phyloP scores from a whole-genome alignment of 53 echinoderm and acorn worm species.

The Holothuria leucospilota region DNA sequence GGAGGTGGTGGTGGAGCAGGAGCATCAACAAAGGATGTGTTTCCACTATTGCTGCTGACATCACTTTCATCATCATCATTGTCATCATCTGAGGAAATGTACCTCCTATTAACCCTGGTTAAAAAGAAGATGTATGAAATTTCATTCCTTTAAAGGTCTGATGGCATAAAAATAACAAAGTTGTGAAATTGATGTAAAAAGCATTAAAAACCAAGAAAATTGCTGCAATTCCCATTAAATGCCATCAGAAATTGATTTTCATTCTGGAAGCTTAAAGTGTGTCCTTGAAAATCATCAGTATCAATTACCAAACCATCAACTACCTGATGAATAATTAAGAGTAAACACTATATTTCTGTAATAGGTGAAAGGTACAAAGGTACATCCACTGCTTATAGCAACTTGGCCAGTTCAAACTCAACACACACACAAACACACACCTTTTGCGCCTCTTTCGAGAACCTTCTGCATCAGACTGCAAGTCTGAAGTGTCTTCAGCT shows the following conservation, averaged over 20 bases:
- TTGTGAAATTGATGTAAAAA: neutral
- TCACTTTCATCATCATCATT: neutral
- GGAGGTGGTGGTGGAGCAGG: constrained; percentile 1
- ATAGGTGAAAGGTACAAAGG: neutral
- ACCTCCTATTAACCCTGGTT: constrained; percentile 1
- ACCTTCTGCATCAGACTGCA: constrained; percentile 24
- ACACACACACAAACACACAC: neutral
- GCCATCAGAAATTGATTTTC: too few relatives aligned
- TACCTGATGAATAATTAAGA: too few relatives aligned
- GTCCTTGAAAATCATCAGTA: too few relatives aligned
- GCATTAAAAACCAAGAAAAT: too few relatives aligned
- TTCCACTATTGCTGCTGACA: neutral
- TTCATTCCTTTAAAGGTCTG: constrained; percentile 10
- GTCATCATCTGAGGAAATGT: neutral
- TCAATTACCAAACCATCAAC: too few relatives aligned
- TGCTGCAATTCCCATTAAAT: constrained; percentile 1
- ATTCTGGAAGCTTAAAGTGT: too few relatives aligned
- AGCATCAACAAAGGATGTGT: constrained; percentile 8
- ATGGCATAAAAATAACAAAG: neutral
- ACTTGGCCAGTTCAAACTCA: too few relatives aligned
- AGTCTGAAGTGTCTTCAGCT: constrained; percentile 14
- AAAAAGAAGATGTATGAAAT: constrained; percentile 2
- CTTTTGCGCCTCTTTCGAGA: neutral
- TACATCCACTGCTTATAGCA: neutral
- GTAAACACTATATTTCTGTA: too few relatives aligned